A percentile compares a stretch with the other conserved stretches of the same genome.
These are phyloP conservation scores for Chrysina gloriosa DNA, from an alignment of 2,888 invertebrate genomes.

Conservation along the genomic window DNA sequence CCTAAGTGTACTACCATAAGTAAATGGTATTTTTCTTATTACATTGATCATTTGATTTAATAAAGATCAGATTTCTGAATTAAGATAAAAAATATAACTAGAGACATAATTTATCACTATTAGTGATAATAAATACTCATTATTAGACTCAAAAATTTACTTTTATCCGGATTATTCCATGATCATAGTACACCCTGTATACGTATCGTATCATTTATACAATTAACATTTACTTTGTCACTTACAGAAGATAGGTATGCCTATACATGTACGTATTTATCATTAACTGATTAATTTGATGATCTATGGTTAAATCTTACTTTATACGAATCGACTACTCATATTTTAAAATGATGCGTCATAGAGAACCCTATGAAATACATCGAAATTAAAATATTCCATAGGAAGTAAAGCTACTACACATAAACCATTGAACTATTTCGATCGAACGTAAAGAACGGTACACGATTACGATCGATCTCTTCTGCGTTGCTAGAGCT, in stretches of 20 bases:
- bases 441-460: constrained; percentile 24
- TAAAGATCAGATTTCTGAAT: too few species aligned
- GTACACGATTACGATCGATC: constrained; percentile 25
- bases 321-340: constrained; percentile 13
- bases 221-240: constrained; percentile 23
- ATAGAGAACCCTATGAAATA: constrained; percentile 42
- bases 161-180: not conserved
- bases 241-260: constrained; percentile 22
- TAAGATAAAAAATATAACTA: too few species aligned
- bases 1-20: constrained; percentile 35
- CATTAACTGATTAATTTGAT: constrained; percentile 28
- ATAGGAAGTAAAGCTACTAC: constrained; percentile 40
- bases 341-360: constrained; percentile 26
- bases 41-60: too few species aligned
- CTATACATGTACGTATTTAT: constrained; percentile 5
- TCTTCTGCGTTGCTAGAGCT: constrained; percentile 13
- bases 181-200: constrained; percentile 26
- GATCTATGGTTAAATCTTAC: constrained; percentile 30
- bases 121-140: too few species aligned
- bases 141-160: too few species aligned
- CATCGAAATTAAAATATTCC: constrained; percentile 30
- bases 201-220: constrained; percentile 16
- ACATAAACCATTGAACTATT: constrained; percentile 30
- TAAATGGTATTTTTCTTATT: too few species aligned
- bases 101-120: not conserved